Evolutionary conservation across 2,797 vertebrate genomes (phyloP), one percentile per base, ranked within the genome.

Genomic region (Antennarius maculatus): DNA sequence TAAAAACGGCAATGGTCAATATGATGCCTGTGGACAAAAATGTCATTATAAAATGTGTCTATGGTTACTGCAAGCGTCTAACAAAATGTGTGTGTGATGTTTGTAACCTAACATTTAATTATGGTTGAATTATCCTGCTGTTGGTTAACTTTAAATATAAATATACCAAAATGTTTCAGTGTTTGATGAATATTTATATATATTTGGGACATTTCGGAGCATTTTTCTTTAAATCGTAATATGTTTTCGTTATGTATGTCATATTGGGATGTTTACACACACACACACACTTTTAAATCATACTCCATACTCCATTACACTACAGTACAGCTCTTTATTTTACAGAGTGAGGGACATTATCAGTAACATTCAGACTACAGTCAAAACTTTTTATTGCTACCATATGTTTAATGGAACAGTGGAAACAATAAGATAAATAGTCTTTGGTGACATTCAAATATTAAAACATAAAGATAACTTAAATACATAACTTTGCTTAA

Each of bases 391-490:
- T 31, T 45, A 79, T 69, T 84, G 56, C 56, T 68, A 76, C 15
- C 41, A 66, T 58, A 76, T 0, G 46, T 66, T 77, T 52, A 51
- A 81, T 23, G 64, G 66, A 78, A 67, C 69, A 72, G 41, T 76
- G 61, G 50, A 88, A 85, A 79, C 74, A 45, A 69, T 11, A 37
- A 62, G 80, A 92, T 89, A 91, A 91, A 93, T 90, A 92, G 65
- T 88, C 83, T 92, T 93, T 88, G 83, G 89, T 90, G 79, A 91
- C 76, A 89, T 75, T 87, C 75, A 88, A 59, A 83, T 71, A 90
- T 74, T 71, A 90, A 88, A 74, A 87, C 77, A 92, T 86, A 93
- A 90, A 91, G 76, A 90, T 82, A 87, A 91, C 70, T 92, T 94
- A 93, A 92, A 93, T 86, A 93, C 68, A 88, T 67, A 47, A 81